phyloP scores from a whole-genome alignment of 2,797 vertebrate species.

The Peromyscus attwateri region DNA sequence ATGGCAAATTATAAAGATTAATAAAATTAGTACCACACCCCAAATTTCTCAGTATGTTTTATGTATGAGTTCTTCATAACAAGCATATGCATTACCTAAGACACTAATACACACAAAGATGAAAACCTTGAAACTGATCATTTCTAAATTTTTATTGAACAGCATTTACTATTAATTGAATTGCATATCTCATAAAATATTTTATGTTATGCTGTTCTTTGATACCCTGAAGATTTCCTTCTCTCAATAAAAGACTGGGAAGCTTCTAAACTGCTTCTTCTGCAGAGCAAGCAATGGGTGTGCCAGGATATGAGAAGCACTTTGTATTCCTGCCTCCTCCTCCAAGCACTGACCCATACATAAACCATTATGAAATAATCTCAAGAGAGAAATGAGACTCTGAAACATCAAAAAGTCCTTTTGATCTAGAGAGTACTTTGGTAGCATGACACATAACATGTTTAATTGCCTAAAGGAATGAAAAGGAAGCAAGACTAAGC shows the following conservation, averaged over 20 bases:
- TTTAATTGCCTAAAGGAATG: slow-evolving; percentile 70
- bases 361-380: slow-evolving; percentile 36
- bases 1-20: not conserved
- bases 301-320: not conserved
- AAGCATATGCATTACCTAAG: not conserved
- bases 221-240: not conserved
- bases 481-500: slow-evolving; percentile 46
- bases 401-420: slow-evolving; percentile 67
- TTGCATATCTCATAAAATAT: slow-evolving; percentile 7
- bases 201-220: not conserved
- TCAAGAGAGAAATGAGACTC: slow-evolving; percentile 40
- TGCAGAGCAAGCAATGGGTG: not conserved
- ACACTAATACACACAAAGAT: not conserved
- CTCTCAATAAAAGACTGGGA: not conserved
- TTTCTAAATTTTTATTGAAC: slow-evolving; percentile 3
- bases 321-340: not conserved
- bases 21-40: not conserved
- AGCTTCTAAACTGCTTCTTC: not conserved
- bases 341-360: not conserved
- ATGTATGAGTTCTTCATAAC: not conserved
- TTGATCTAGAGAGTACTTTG: slow-evolving; percentile 59
- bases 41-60: not conserved
- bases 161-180: not conserved
- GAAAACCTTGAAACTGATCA: not conserved
- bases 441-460: not conserved